These are phyloP conservation scores for Drosophila kohkoa DNA, from an alignment of 1,140 invertebrate genomes.

Conservation along the genomic window DNA sequence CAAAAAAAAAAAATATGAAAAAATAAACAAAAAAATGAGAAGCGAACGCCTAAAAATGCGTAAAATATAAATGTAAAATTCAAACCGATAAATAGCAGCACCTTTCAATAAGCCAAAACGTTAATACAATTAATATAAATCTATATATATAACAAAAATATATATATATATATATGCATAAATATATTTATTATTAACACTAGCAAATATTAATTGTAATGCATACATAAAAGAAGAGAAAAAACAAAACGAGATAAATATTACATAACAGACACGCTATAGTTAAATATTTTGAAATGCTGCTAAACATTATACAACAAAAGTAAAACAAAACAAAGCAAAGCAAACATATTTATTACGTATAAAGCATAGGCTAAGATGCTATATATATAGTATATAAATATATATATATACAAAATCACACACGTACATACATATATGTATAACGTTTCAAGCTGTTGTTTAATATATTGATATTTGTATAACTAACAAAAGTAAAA, in stretches of 20 bases:
- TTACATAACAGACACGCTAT: constrained; percentile 64
- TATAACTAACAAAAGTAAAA: constrained; percentile 51
- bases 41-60: constrained; percentile 32
- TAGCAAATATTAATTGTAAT: constrained; percentile 81
- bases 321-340: constrained; percentile 16
- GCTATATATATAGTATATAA: constrained; percentile 31
- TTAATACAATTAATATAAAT: constrained; percentile 42
- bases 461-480: constrained; percentile 67
- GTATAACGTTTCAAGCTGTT: constrained; percentile 65
- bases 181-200: constrained; percentile 78
- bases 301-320: constrained; percentile 51
- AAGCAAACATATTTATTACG: constrained; percentile 49
- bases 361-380: constrained; percentile 57
- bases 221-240: constrained; percentile 26
- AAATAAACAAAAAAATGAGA: constrained; percentile 19
- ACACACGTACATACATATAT: constrained; percentile 25
- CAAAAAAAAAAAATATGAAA: constrained; percentile 39
- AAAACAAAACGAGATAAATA: constrained; percentile 18
- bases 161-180: constrained; percentile 57
- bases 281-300: constrained; percentile 77
- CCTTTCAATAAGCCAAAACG: constrained; percentile 63
- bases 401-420: constrained; percentile 33
- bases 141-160: constrained; percentile 34
- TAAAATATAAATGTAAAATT: constrained; percentile 64
- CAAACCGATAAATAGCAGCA: constrained; percentile 62